These are phyloP conservation scores for Tiaroga cobitis DNA, from an alignment of 2,797 vertebrate genomes.

Conservation along the genomic window DNA sequence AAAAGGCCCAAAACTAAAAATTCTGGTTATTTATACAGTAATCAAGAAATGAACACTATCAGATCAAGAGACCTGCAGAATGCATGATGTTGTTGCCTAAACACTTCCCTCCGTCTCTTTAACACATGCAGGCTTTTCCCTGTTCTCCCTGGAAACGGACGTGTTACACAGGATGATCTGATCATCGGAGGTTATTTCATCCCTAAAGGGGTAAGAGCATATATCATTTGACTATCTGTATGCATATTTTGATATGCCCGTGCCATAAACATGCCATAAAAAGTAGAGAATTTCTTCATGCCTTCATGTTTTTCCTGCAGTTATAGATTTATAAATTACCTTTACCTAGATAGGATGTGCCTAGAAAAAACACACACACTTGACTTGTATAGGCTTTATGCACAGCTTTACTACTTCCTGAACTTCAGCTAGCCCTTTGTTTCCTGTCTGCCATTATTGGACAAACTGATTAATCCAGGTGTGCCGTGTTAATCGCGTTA, in stretches of 20 bases:
- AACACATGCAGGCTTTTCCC: conserved; percentile 84
- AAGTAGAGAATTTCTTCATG: not conserved
- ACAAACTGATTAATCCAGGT: too few species aligned
- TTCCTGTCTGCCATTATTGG: too few species aligned
- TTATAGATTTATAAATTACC: not conserved
- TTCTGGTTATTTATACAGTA: conserved; percentile 8
- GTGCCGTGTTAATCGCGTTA: not conserved
- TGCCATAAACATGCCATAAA: not conserved
- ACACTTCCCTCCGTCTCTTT: not conserved
- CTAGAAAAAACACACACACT: conserved; percentile 8
- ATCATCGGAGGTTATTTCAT: conserved; percentile 90
- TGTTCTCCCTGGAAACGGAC: conserved; percentile 91
- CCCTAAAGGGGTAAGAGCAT: conserved; percentile 88
- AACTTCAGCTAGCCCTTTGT: too few species aligned
- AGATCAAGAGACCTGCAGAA: not conserved
- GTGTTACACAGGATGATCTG: conserved; percentile 90
- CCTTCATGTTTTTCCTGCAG: not conserved
- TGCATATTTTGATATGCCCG: not conserved
- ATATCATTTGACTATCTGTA: not conserved
- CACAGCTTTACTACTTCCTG: too few species aligned
- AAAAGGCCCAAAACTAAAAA: not conserved
- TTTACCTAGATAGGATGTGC: not conserved
- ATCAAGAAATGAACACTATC: not conserved
- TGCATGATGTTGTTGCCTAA: not conserved
- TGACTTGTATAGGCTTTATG: too few species aligned